A percentile compares a stretch with the other conserved stretches of the same genome.
Conservation (phyloP, 2,888 invertebrate species). For the Amphimallon solstitiale region DNA sequence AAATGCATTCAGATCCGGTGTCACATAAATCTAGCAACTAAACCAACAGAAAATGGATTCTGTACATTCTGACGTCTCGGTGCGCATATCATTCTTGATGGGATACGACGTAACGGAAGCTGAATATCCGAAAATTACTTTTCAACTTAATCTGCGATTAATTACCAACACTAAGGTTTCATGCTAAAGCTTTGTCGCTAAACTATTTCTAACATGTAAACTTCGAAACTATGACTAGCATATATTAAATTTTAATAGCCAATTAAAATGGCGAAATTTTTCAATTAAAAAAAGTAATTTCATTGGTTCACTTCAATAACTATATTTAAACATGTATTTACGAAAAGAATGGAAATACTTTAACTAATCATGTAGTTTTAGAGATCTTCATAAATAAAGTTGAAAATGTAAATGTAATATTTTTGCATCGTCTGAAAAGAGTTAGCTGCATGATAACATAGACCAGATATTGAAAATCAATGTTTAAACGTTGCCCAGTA, state of each 20-base stretch:
- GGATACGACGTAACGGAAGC: neutral
- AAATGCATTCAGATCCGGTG: neutral
- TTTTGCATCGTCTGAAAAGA: too few relatives aligned
- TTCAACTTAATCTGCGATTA: constrained; percentile 32
- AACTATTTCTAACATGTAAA: neutral
- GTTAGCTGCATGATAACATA: too few relatives aligned
- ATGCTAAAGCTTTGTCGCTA: neutral
- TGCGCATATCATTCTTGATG: constrained; percentile 12
- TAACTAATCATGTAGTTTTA: too few relatives aligned
- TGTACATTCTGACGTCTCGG: constrained; percentile 18
- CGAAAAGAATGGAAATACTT: too few relatives aligned
- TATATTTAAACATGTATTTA: too few relatives aligned
- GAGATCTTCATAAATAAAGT: too few relatives aligned
- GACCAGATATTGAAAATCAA: too few relatives aligned
- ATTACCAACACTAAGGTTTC: constrained; percentile 6
- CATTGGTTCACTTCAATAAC: too few relatives aligned
- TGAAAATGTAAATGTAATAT: too few relatives aligned
- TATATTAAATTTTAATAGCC: constrained; percentile 9
- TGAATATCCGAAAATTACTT: constrained; percentile 30
- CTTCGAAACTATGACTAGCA: neutral
- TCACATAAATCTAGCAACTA: constrained; percentile 19
- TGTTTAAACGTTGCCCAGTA: too few relatives aligned
- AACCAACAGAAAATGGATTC: constrained; percentile 25
- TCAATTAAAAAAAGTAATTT: too few relatives aligned
- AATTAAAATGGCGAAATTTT: too few relatives aligned